Conservation (phyloP, 2,888 invertebrate genomes). For the Orchesella flavescens region DNA sequence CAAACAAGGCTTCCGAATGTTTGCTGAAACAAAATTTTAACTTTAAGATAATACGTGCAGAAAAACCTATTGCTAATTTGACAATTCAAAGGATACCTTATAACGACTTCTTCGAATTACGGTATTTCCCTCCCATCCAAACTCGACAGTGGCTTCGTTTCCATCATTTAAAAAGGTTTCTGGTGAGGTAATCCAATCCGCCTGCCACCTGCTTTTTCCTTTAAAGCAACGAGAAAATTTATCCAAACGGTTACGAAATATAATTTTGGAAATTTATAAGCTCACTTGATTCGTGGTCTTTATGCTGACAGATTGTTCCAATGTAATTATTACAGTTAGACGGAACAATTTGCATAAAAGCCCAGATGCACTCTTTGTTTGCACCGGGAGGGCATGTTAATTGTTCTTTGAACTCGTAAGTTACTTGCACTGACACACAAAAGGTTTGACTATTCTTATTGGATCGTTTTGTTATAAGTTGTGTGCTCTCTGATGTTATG, state of each 20-base stretch:
- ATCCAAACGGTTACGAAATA: background rate
- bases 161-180: background rate
- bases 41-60: no score
- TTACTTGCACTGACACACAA: background rate
- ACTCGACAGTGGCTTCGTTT: background rate
- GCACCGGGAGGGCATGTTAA: no score
- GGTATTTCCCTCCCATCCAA: background rate
- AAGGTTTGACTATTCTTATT: background rate
- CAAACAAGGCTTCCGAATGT: conserved; percentile 20
- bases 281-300: background rate
- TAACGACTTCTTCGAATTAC: background rate
- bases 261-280: background rate
- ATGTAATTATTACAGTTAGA: conserved; percentile 1
- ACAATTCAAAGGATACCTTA: no score
- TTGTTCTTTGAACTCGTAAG: conserved; percentile 5
- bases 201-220: background rate
- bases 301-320: conserved; percentile 1
- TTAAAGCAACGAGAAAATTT: background rate
- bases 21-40: background rate
- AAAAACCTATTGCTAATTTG: background rate
- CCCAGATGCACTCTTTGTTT: background rate
- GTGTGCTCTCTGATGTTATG: no score
- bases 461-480: no score
- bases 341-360: background rate
- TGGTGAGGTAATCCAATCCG: background rate